Evolutionary conservation across 2,888 invertebrate species (phyloP), one percentile per base, ranked within the genome.

Genomic region (Nasonovia ribisnigri): DNA sequence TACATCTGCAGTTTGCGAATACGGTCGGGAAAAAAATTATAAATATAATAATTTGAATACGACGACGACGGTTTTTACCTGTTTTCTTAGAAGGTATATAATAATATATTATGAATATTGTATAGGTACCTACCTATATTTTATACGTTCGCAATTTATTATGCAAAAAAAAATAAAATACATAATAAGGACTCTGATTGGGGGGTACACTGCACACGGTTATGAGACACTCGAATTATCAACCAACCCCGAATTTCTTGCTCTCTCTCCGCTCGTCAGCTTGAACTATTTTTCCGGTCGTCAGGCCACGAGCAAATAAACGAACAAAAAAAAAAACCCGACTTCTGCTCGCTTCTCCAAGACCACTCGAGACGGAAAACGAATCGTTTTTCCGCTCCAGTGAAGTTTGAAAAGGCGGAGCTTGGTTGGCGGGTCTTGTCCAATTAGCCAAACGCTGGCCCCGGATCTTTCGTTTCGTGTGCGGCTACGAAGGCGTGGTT

Each of bases 341-440:
- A 86, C 93, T 90, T 86, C n/a, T 77, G 36, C 36, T 90, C 89
- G 84, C 57, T 84, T 84, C 60, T 93, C 86, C 42, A 48, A 57
- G 93, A 90, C 90, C 93, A 87, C 93, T 93, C 46, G 90, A 93
- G 90, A 93, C 90, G 90, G 93, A 90, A 93, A 93, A 93, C 90
- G 90, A 90, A 20, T 93, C 93, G 90, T 90, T 93, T 93, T 93
- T 93, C 93, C 93, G 93, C 93, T 93, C 90, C 90, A 54, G 48
- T n/a, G 86, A 90, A 67, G 60, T 90, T 54, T 67, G 48, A 60
- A 90, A 86, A 90, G 93, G 93, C 90, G 93, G 93, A 90, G 93
- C 90, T 93, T 87, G 86, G 67, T 86, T 67, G 60, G 51, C 24
- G 48, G 90, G 86, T 60, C 84, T 67, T 90, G 90, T 93, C 93